Evolutionary conservation across 1,140 invertebrate species (phyloP).

Genomic region (Procambarus virginalis): DNA sequence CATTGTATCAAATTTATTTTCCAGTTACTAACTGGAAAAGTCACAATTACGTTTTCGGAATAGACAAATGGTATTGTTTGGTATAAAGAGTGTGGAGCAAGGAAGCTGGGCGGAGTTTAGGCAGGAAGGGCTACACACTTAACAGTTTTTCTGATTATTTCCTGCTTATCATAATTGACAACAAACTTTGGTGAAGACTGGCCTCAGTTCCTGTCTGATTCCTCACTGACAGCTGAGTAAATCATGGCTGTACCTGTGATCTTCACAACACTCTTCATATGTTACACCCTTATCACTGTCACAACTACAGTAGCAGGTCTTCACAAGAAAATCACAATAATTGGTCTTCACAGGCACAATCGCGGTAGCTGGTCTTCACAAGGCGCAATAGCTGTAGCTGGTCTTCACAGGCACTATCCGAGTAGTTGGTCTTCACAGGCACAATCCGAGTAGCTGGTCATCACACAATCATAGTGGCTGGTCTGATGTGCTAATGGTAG

Average conservation of each 20-base stretch:
- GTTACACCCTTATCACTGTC: background rate
- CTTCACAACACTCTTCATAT: background rate
- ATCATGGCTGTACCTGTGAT: background rate
- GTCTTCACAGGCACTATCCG: background rate
- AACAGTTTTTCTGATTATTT: background rate
- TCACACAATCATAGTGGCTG: background rate
- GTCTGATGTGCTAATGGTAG: background rate
- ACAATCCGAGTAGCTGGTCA: background rate
- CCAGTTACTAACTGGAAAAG: slow-evolving; percentile 5
- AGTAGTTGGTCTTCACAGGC: background rate
- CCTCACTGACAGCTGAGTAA: background rate
- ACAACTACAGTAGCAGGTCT: background rate
- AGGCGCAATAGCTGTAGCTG: background rate
- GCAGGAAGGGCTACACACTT: background rate
- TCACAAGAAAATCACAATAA: background rate
- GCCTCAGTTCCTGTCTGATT: background rate
- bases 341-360: background rate
- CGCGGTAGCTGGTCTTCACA: background rate
- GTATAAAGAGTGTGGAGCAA: background rate
- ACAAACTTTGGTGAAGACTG: slow-evolving; percentile 26
- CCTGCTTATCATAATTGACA: slow-evolving; percentile 14
- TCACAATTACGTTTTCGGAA: slow-evolving; percentile 27
- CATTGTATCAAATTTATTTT: background rate
- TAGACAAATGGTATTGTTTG: slow-evolving; percentile 4
- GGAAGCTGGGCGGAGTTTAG: background rate